These are phyloP conservation scores for Acanthiza pusilla DNA, from an alignment of 2,797 vertebrate species.

Conservation along the genomic window DNA sequence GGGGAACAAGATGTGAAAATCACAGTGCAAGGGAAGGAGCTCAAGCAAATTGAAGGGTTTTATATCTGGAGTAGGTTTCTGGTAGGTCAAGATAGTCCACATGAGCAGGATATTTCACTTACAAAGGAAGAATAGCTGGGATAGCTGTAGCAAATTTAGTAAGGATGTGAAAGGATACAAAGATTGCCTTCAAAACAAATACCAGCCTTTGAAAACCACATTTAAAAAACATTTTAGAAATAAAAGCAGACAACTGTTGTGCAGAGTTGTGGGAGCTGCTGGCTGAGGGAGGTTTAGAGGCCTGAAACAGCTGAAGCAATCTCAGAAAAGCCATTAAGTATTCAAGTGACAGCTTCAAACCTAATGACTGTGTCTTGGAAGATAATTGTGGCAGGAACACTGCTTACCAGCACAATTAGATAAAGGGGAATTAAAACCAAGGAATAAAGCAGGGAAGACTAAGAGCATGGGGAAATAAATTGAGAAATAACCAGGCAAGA, in stretches of 20 bases:
- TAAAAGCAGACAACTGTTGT: not conserved
- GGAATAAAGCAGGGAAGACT: not conserved
- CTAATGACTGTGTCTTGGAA: not conserved
- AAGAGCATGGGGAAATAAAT: not conserved
- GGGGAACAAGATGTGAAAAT: not conserved
- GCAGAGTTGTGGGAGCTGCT: not conserved
- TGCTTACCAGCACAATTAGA: not conserved
- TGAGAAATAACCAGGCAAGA: constrained; percentile 1
- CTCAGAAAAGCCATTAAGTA: not conserved
- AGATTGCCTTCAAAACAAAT: not conserved
- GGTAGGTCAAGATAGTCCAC: not conserved
- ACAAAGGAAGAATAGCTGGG: not conserved
- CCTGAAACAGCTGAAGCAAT: not conserved
- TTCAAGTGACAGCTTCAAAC: not conserved
- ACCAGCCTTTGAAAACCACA: not conserved
- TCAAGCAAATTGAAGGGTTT: not conserved
- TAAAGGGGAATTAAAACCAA: not conserved
- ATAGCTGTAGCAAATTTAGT: not conserved
- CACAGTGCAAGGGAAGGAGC: not conserved
- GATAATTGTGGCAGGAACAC: not conserved
- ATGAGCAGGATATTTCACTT: not conserved
- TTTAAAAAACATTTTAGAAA: not conserved
- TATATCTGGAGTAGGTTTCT: not conserved
- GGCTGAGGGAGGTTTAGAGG: not conserved
- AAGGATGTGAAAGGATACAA: not conserved